Evolutionary conservation across 2,888 invertebrate genomes (phyloP).

Genomic region (Calameuta pallipes): DNA sequence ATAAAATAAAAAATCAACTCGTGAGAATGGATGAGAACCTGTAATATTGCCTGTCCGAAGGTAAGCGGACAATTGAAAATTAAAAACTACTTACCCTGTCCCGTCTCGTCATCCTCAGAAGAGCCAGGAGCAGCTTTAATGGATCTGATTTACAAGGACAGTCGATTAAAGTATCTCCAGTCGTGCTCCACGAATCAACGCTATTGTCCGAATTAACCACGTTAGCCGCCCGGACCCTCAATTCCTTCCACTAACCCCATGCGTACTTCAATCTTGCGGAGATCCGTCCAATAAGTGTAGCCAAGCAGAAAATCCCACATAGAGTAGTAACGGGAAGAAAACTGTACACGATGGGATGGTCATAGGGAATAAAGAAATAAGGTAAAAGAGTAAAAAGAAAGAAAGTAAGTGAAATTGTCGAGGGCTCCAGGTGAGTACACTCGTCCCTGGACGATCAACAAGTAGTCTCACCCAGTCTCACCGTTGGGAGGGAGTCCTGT

Average conservation of each 20-base stretch:
- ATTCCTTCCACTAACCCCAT: not conserved
- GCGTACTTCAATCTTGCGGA: not conserved
- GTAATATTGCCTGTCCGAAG: too few relatives aligned
- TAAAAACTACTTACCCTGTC: not conserved
- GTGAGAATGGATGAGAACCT: not conserved
- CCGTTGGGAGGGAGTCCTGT: constrained; percentile 27
- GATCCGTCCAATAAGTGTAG: not conserved
- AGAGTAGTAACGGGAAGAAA: not conserved
- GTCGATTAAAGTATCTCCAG: constrained; percentile 1
- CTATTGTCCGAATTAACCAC: not conserved
- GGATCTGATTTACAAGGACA: constrained; percentile 4
- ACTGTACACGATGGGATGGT: not conserved
- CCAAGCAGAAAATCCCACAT: not conserved
- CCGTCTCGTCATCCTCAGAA: not conserved
- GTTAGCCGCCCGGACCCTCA: not conserved
- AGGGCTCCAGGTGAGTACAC: not conserved
- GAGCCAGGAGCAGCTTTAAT: not conserved
- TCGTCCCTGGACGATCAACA: constrained; percentile 50
- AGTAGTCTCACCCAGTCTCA: constrained; percentile 24
- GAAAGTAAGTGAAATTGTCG: not conserved
- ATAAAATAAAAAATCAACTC: not conserved
- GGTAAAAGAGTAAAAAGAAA: not conserved
- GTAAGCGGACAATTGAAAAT: not conserved
- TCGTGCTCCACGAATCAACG: not conserved
- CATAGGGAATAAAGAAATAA: not conserved